Evolutionary conservation across 2,888 invertebrate genomes (phyloP).

Genomic region (Dicranocentrus wangi): DNA sequence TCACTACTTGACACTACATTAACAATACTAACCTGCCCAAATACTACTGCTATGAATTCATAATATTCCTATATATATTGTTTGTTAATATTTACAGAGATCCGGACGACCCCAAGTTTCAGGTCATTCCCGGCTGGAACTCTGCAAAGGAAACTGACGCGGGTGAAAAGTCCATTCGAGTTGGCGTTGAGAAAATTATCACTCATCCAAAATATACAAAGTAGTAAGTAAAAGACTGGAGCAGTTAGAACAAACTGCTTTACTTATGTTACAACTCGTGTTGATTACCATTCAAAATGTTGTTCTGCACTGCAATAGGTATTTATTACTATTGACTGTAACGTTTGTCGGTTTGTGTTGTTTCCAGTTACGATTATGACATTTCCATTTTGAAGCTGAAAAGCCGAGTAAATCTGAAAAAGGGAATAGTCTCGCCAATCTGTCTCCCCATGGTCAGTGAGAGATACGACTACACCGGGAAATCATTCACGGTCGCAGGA

Average conservation of each 20-base stretch:
- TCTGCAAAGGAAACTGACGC: not conserved
- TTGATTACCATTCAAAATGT: no score
- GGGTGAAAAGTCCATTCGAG: not conserved
- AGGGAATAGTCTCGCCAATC: slow-evolving; percentile 7
- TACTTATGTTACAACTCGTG: no score
- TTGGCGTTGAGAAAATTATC: not conserved
- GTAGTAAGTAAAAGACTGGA: not conserved
- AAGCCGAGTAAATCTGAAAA: slow-evolving; percentile 22
- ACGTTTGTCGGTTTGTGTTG: not conserved
- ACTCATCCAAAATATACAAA: slow-evolving; percentile 11
- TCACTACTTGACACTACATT: not conserved
- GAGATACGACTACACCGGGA: not conserved
- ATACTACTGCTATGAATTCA: not conserved
- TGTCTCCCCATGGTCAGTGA: slow-evolving; percentile 34
- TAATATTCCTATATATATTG: not conserved
- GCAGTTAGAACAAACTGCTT: no score
- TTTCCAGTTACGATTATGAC: slow-evolving; percentile 20
- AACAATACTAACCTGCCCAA: no score
- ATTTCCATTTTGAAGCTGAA: slow-evolving; percentile 40
- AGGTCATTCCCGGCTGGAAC: slow-evolving; percentile 17
- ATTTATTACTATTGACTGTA: no score
- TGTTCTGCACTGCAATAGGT: no score
- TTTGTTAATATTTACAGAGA: not conserved
- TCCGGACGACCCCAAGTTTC: not conserved
- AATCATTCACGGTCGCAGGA: slow-evolving; percentile 18